Percentiles rank a stretch among this genome's conserved stretches.
These are phyloP conservation scores for Ladona fulva DNA, from an alignment of 1,140 invertebrate genomes.

Conservation along the genomic window DNA sequence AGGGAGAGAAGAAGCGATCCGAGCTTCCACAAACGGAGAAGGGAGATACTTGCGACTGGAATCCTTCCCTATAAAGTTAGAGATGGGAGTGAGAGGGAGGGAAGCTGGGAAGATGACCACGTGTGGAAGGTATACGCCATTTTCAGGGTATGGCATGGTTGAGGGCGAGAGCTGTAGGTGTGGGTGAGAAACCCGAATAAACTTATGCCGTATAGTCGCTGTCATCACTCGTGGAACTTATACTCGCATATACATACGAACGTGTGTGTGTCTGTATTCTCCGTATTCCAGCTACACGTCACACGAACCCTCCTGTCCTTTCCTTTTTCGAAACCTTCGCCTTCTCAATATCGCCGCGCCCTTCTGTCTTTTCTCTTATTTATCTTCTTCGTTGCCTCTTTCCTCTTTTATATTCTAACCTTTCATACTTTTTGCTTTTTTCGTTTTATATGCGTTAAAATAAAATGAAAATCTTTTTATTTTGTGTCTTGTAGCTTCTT, in stretches of 20 bases:
- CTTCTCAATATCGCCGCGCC: neutral
- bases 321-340: neutral
- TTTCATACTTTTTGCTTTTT: no score
- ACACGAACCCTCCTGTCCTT: neutral
- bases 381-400: neutral
- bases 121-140: no score
- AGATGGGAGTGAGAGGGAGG: neutral
- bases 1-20: neutral
- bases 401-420: no score
- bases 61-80: neutral
- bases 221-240: neutral
- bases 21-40: neutral
- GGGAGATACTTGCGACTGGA: neutral
- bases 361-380: neutral
- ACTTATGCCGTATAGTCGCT: neutral
- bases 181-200: neutral
- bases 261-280: neutral
- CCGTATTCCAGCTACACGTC: neutral
- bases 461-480: no score
- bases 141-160: no score
- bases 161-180: neutral
- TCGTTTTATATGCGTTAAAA: no score
- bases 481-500: no score
- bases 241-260: neutral
- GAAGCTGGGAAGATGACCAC: neutral